Percentiles rank a stretch among this genome's conserved stretches.
Evolutionary conservation across 2,888 invertebrate genomes (phyloP).

Genomic region (Cataglyphis albicans): DNA sequence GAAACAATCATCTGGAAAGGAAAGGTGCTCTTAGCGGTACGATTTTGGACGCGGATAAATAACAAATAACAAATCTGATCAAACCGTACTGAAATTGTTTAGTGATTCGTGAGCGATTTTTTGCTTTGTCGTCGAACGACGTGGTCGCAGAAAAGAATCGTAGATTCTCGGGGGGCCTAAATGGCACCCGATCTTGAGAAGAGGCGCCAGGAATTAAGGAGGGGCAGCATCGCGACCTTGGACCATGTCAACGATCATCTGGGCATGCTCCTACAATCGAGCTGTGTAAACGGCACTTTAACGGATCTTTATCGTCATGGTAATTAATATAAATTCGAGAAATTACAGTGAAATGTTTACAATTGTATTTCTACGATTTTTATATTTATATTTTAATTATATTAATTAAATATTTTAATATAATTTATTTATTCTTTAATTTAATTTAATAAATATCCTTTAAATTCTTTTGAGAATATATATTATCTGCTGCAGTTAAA

Average conservation of each 20-base stretch:
- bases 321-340: slow-evolving; percentile 63
- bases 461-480: neutral
- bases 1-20: slow-evolving; percentile 46
- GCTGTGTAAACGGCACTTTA: slow-evolving; percentile 73
- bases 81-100: neutral
- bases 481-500: neutral
- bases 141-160: neutral
- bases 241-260: slow-evolving; percentile 71
- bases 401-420: neutral
- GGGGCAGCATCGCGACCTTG: slow-evolving; percentile 65
- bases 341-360: neutral
- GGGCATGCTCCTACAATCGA: slow-evolving; percentile 80
- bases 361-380: neutral
- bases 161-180: slow-evolving; percentile 61
- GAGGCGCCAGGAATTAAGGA: slow-evolving; percentile 79
- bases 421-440: neutral
- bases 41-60: slow-evolving; percentile 25
- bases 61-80: slow-evolving; percentile 16
- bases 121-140: neutral
- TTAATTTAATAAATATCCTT: neutral
- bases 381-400: neutral
- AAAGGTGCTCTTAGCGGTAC: neutral
- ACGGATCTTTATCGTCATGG: slow-evolving; percentile 81
- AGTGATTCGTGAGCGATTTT: slow-evolving; percentile 1
- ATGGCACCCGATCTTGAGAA: slow-evolving; percentile 84